phyloP scores from a whole-genome alignment of 2,797 vertebrate genomes.

The Rhyacichthys aspro region DNA sequence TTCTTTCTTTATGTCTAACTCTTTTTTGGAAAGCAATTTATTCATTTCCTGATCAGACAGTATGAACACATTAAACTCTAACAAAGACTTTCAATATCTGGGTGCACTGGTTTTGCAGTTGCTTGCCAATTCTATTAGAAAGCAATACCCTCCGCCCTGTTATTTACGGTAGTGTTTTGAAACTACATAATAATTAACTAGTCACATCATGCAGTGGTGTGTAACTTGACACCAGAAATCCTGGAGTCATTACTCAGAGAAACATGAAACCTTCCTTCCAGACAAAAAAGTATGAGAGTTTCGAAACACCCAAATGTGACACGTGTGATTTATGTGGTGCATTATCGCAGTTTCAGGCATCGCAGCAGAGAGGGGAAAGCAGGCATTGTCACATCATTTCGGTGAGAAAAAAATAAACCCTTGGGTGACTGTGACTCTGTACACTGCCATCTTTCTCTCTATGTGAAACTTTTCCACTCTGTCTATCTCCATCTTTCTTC shows the following conservation, averaged over 20 bases:
- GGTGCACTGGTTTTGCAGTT: no score
- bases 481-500: conserved; percentile 38
- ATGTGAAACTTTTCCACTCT: conserved; percentile 52
- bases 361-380: conserved; percentile 43
- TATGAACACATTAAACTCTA: no score
- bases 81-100: no score
- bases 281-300: conserved; percentile 44
- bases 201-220: not conserved
- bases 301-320: conserved; percentile 62
- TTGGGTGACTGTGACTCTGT: conserved; percentile 53
- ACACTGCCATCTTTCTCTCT: conserved; percentile 41
- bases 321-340: conserved; percentile 67
- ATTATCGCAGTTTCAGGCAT: conserved; percentile 62
- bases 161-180: not conserved
- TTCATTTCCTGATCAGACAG: no score
- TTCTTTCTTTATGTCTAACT: no score
- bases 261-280: conserved; percentile 32
- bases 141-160: no score
- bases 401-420: conserved; percentile 33
- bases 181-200: not conserved
- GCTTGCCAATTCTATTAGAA: no score
- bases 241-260: conserved; percentile 20
- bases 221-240: not conserved
- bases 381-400: conserved; percentile 58
- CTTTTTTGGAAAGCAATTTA: no score